phyloP scores from a whole-genome alignment of 2,888 invertebrate species.

The Chrysotoxum bicinctum region DNA sequence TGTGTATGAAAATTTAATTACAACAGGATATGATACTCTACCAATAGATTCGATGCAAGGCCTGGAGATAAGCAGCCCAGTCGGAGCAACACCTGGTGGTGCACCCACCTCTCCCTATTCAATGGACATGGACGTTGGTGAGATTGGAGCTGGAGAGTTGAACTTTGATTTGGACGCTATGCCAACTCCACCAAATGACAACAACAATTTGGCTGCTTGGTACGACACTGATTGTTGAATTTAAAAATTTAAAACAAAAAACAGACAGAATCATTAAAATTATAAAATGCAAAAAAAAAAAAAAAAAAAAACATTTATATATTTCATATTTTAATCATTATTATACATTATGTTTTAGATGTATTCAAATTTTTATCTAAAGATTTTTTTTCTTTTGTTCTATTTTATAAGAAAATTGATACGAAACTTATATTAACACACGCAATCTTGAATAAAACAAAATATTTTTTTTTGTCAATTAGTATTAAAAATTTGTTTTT shows the following conservation, averaged over 20 bases:
- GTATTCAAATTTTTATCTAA: conserved; percentile 56
- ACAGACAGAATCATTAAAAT: conserved; percentile 48
- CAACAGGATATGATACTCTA: conserved; percentile 96
- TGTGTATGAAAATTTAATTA: conserved; percentile 51
- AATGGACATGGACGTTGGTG: conserved; percentile 94
- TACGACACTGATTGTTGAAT: conserved; percentile 96
- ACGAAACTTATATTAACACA: conserved; percentile 64
- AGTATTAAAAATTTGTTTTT: conserved; percentile 59
- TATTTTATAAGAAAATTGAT: conserved; percentile 68
- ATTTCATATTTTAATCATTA: conserved; percentile 66
- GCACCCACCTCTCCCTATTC: conserved; percentile 85
- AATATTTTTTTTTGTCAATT: conserved; percentile 61
- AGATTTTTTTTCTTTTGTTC: conserved; percentile 50
- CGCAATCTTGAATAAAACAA: conserved; percentile 66
- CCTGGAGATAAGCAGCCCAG: conserved; percentile 89
- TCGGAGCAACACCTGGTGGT: conserved; percentile 80
- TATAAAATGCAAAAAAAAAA: not conserved
- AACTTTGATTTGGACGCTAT: conserved; percentile 90
- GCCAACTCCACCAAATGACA: conserved; percentile 92
- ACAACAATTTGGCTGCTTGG: conserved; percentile 97
- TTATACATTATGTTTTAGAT: conserved; percentile 67
- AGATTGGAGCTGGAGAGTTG: conserved; percentile 87
- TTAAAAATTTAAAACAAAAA: conserved; percentile 6
- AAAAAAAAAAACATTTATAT: conserved; percentile 40
- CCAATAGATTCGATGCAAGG: conserved; percentile 98